Base-by-base conservation (phyloP, 2,797 vertebrate genomes). In the Lagodon rhomboides region DNA sequence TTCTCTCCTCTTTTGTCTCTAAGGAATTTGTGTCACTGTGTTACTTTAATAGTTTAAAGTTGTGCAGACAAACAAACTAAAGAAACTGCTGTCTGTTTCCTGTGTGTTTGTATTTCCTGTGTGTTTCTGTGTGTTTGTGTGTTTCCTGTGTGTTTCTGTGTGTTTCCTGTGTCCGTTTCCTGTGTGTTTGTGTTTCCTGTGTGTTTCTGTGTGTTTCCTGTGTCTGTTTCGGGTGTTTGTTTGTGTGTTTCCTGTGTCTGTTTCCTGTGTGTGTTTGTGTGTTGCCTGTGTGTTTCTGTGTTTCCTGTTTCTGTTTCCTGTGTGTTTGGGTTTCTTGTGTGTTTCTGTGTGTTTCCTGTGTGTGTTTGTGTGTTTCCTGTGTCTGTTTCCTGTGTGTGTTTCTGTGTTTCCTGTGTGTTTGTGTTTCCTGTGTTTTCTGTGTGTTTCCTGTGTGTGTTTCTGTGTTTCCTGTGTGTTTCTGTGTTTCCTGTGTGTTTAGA, bases 401-500 rank as follows among this genome's bases (percentile, higher is more conserved):
- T n/a, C n/a, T n/a, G n/a, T n/a, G 41, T 53, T 23, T 69, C 53
- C 3, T 22, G 1, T 41, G 1, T 76, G 12, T 80, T 50, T 44
- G 43, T 44, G 13, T 16, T 55, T 8, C 13, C 15, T 55, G 43
- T 44, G 12, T 44, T 15, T 12, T 44, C 13, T 13, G 20, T 9
- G 79, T 54, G 10, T 53, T 54, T 23, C 12, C 79, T 58, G 17
- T 3, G 71, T 68, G 43, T 60, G 18, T 10, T 7, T 46, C 3
- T 58, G 5, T 34, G 12, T 50, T 1, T 8, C 1, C 47, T 78
- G 9, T 74, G 34, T 64, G 38, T 53, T 23, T 13, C 6, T 79
- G 25, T 25, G 5, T 68, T 53, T n/a, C n/a, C 2, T 22, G 1
- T 41, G 1, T 77, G 12, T 80, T 50, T 83, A 98, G 97, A 97